A percentile compares a stretch with the other conserved stretches of the same genome.
These are phyloP conservation scores for Coelopa pilipes DNA, from an alignment of 2,888 invertebrate species.

Conservation along the genomic window DNA sequence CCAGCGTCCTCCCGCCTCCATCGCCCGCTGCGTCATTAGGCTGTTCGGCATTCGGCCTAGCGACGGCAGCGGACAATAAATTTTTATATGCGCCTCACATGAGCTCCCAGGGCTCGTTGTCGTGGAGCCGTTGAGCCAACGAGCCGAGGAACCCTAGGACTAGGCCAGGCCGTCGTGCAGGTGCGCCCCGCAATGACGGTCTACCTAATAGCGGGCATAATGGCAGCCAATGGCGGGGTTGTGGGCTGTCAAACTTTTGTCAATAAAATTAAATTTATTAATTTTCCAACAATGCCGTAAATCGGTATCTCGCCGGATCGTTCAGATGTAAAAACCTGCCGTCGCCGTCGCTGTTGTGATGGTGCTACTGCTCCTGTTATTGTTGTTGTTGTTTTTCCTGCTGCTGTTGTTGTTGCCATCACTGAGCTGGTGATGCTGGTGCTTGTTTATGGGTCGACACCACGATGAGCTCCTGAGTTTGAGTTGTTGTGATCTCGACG, in stretches of 20 bases:
- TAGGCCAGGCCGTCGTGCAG: background rate
- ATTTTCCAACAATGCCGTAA: slow-evolving; percentile 44
- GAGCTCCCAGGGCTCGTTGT: background rate
- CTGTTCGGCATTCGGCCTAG: slow-evolving; percentile 6
- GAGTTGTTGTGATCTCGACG: background rate
- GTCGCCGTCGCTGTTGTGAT: background rate
- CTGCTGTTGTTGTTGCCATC: too few species aligned
- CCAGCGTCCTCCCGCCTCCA: background rate
- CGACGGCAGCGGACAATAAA: background rate
- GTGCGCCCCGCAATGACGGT: slow-evolving; percentile 37
- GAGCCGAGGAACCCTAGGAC: too few species aligned
- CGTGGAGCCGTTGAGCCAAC: too few species aligned
- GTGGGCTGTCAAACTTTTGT: slow-evolving; percentile 44
- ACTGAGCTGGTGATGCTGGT: background rate
- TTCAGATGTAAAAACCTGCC: background rate
- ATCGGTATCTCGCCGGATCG: slow-evolving; percentile 37
- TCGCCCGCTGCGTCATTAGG: slow-evolving; percentile 6
- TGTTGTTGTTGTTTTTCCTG: too few species aligned
- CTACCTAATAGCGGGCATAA: slow-evolving; percentile 45
- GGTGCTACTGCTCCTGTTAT: too few species aligned
- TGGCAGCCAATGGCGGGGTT: slow-evolving; percentile 21
- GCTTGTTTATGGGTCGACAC: background rate
- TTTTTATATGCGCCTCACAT: slow-evolving; percentile 7
- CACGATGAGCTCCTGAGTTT: background rate
- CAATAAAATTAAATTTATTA: slow-evolving; percentile 50